Conservation (phyloP, 1,140 invertebrate species). For the Rhizoglyphus robini region DNA sequence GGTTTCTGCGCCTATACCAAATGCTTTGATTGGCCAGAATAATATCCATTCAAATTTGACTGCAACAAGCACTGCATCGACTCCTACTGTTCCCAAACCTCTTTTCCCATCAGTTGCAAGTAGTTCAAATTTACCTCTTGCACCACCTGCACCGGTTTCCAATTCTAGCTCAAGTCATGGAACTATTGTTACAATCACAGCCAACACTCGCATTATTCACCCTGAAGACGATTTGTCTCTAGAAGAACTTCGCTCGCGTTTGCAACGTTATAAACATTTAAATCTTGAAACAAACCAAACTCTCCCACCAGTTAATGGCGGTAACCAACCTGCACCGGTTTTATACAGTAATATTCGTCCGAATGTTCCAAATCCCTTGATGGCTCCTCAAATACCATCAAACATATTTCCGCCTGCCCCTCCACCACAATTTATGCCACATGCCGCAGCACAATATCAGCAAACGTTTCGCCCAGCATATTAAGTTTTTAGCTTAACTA, state of each 20-base stretch:
- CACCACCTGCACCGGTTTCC: background rate
- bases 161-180: background rate
- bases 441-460: background rate
- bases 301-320: background rate
- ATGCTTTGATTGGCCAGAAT: background rate
- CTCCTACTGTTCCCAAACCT: slow-evolving; percentile 10
- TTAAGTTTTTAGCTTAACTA: too few species aligned
- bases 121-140: background rate
- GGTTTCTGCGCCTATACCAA: background rate
- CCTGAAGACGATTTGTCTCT: slow-evolving; percentile 81
- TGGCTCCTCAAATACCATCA: background rate
- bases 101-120: slow-evolving; percentile 4
- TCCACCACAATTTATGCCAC: background rate
- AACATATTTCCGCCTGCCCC: background rate
- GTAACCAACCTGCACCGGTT: slow-evolving; percentile 1
- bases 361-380: background rate
- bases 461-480: slow-evolving; percentile 5
- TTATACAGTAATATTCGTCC: background rate
- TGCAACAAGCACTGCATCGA: background rate
- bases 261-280: slow-evolving; percentile 51
- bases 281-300: slow-evolving; percentile 1
- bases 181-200: slow-evolving; percentile 55
- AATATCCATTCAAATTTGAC: background rate
- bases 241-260: slow-evolving; percentile 65
- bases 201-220: slow-evolving; percentile 80